Base-by-base conservation (phyloP, 2,888 invertebrate genomes). In the Sialis fuliginosa region DNA sequence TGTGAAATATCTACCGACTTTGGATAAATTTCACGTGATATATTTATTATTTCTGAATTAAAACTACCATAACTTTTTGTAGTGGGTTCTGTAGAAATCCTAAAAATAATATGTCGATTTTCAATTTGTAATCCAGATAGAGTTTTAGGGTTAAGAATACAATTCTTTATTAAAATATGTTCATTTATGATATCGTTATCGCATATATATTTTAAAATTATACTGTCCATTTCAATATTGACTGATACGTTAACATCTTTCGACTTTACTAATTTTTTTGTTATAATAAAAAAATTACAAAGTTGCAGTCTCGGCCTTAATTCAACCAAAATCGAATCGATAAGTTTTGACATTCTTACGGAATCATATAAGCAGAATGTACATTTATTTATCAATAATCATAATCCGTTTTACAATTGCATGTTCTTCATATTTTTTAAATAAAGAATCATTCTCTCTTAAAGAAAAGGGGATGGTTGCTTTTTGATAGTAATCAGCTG, bases 401-500 rank as follows among this genome's bases (percentile, higher is more conserved):
- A 22, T 22, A 22, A 22, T 4, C 22, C 22, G 22, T 62, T 57
- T 68, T 60, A 54, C 71, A 57, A 58, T 58, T 49, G 75, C 76
- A 53, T 74, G 69, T 8, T 73, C 69, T 57, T 76, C 72, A 54
- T 78, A 78, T 48, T 76, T 69, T 39, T 72, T 69, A 56, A 78
- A 82, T 22, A 92, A 66, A 42, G 75, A 75, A 58, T 86, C 83
- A 59, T 78, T 79, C 62, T 89, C 84, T 50, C 77, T 75, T 10
- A 89, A 69, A 31, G 79, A 76, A 67, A 88, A 95, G 0, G 88
- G 79, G 51, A 98, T 60, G 0, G 84, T 81, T 1, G 80, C 79
- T 58, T 77, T 79, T 60, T 84, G 72, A 64, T 97, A 98, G 65
- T 89, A 96, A 57, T 88, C 75, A 1, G 79, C 62, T 58, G 79